These are phyloP conservation scores for Pao palembangensis DNA, from an alignment of 2,113 vertebrate genomes.

Conservation along the genomic window DNA sequence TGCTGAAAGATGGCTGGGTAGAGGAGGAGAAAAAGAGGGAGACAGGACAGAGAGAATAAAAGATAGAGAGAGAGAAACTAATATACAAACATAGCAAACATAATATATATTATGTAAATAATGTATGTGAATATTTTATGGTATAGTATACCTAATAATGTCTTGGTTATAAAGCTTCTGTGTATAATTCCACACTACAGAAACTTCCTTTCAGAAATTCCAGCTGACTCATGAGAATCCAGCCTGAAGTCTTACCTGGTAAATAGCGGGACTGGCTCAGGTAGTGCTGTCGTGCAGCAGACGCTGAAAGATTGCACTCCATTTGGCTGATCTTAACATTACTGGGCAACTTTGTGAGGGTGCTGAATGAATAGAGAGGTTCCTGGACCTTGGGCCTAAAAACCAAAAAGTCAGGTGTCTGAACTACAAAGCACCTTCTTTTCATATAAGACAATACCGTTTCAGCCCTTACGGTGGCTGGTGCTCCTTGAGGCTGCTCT, in stretches of 20 bases:
- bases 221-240: neutral
- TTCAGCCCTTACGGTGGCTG: slow-evolving; percentile 46
- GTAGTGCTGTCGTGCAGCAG: slow-evolving; percentile 90
- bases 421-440: too few species aligned
- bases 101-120: too few species aligned
- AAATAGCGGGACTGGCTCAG: slow-evolving; percentile 91
- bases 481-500: slow-evolving; percentile 76
- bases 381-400: slow-evolving; percentile 70
- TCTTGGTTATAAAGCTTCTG: too few species aligned
- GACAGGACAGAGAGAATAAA: too few species aligned
- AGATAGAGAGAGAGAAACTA: too few species aligned
- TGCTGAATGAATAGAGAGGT: slow-evolving; percentile 72
- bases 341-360: slow-evolving; percentile 77
- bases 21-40: too few species aligned
- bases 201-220: neutral
- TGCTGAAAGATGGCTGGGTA: too few species aligned
- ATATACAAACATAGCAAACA: too few species aligned
- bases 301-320: slow-evolving; percentile 71
- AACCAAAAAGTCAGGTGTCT: neutral
- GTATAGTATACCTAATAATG: neutral
- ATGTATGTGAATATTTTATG: neutral
- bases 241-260: slow-evolving; percentile 78
- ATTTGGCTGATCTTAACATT: slow-evolving; percentile 70
- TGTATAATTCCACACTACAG: neutral
- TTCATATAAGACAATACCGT: too few species aligned